Base-by-base conservation (phyloP, 2,113 vertebrate species). In the Columbina picui region DNA sequence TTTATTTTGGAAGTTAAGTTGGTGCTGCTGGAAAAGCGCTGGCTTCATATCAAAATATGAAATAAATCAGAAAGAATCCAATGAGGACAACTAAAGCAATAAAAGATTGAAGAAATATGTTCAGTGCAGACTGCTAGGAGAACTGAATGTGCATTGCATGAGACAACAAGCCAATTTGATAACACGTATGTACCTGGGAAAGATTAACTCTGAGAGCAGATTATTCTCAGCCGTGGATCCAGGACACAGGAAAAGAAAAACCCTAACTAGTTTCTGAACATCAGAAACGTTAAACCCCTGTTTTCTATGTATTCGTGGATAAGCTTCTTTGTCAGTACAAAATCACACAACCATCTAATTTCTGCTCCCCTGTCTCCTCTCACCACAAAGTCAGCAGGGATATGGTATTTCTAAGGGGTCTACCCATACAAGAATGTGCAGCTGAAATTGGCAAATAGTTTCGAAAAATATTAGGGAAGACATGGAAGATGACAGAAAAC, bases 51-150 rank as follows among this genome's bases (percentile, higher is more conserved):
- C 57, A 68, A 94, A 93, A 85, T 61, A 80, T 70, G 5, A 89
- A 82, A 90, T 82, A 90, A 96, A 93, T 93, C 82, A 60, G 50
- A 75, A 68, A 75, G 47, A 63, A 68, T 79, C 60, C 79, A 93
- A 26, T 27, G 69, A 92, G 63, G 80, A 39, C 56, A 73, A 81
- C 32, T 74, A 75, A 89, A 92, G 84, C 0, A 0, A 82, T 86
- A 87, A 90, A 93, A 78, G 50, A n/a, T 45, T 56, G 84, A 83
- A 69, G 68, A 89, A 91, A 93, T 61, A 74, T 0, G 2, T 84
- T 67, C 61, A 30, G 55, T 65, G 43, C 50, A 79, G 82, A 39
- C 38, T 89, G 43, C 60, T 45, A 59, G 34, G 50, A 85, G 29
- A 86, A 49, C 30, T 18, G 56, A 38, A 43, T 13, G 10, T 67